Conservation (phyloP, 2,113 vertebrate genomes). For the Odobenus rosmarus region DNA sequence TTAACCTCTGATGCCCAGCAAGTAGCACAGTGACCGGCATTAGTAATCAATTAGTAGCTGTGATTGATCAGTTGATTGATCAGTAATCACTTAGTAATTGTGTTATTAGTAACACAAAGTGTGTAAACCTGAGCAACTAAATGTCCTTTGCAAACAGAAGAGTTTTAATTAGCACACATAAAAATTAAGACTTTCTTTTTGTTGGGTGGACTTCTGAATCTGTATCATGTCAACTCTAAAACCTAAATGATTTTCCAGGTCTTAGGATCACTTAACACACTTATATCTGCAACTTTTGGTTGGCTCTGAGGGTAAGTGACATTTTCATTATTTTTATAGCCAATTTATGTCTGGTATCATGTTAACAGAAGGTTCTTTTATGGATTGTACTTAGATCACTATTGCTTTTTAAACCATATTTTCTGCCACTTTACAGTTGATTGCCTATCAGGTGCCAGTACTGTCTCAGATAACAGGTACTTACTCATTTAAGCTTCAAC, state of each 20-base stretch:
- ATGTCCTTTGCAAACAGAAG: neutral
- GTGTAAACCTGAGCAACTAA: neutral
- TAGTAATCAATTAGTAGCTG: neutral
- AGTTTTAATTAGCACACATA: neutral
- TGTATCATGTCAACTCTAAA: neutral
- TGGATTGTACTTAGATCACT: neutral
- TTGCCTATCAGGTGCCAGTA: neutral
- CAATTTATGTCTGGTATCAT: neutral
- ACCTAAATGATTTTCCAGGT: conserved; percentile 11
- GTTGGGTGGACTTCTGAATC: neutral
- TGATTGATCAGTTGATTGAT: too few species aligned
- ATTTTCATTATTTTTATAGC: conserved; percentile 41
- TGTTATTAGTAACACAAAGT: neutral
- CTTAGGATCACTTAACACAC: neutral
- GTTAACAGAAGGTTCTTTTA: neutral
- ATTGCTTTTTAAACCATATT: neutral
- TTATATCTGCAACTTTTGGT: neutral
- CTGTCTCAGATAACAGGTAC: neutral
- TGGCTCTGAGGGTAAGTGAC: neutral
- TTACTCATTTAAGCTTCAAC: neutral
- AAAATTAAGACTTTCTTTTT: neutral
- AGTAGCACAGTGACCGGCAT: neutral
- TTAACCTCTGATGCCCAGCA: neutral
- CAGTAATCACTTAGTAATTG: neutral
- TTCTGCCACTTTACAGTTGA: neutral